Conservation (phyloP, 2,113 vertebrate genomes). For the Notiomystis cincta region DNA sequence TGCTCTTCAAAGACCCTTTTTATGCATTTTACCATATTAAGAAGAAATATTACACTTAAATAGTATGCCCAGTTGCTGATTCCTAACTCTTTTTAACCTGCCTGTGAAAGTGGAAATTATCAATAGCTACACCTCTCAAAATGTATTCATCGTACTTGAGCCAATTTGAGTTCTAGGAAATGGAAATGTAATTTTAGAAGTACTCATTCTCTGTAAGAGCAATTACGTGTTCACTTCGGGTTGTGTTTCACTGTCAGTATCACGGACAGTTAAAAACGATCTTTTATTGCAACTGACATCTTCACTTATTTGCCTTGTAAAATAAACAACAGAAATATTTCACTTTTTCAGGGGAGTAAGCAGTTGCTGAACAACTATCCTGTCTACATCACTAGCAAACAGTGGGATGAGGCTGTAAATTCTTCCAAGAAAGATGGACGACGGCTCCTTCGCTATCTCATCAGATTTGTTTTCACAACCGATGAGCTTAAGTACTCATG, state of each 20-base stretch:
- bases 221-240: constrained; percentile 27
- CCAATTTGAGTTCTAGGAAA: constrained; percentile 63
- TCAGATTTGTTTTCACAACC: constrained; percentile 97
- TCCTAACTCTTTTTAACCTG: constrained; percentile 70
- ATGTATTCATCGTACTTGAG: constrained; percentile 56
- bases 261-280: background rate
- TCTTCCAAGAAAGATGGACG: constrained; percentile 98
- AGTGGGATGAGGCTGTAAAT: constrained; percentile 99
- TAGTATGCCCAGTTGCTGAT: constrained; percentile 53
- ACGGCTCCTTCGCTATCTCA: constrained; percentile 95
- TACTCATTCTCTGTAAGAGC: constrained; percentile 50
- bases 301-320: constrained; percentile 18
- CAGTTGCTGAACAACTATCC: constrained; percentile 98
- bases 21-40: constrained; percentile 68
- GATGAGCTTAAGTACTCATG: constrained; percentile 99
- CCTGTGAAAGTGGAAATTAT: constrained; percentile 67
- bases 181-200: constrained; percentile 70
- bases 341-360: constrained; percentile 87
- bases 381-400: constrained; percentile 98
- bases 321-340: constrained; percentile 53
- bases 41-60: constrained; percentile 70
- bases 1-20: constrained; percentile 67
- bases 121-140: constrained; percentile 61
- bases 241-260: constrained; percentile 38
- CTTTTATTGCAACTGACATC: constrained; percentile 59